Conservation (phyloP, 2,797 vertebrate genomes). For the Spatula clypeata region DNA sequence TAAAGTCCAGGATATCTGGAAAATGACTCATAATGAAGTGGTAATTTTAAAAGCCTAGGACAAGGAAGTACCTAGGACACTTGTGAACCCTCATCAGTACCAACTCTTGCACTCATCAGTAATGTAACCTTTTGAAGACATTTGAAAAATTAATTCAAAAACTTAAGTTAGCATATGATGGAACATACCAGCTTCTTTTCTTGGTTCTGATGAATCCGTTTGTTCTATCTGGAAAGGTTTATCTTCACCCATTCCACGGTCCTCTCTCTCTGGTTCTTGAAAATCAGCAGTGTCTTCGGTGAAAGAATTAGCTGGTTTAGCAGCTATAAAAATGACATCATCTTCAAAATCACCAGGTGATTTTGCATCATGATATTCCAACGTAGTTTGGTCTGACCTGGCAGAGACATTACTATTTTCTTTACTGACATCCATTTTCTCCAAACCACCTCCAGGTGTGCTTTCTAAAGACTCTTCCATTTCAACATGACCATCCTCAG, state of each 20-base stretch:
- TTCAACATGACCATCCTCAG: conserved; percentile 38
- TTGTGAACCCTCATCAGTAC: neutral
- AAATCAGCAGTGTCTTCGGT: conserved; percentile 25
- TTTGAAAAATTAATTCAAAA: neutral
- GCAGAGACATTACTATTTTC: conserved; percentile 84
- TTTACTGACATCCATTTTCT: conserved; percentile 79
- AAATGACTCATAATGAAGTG: neutral
- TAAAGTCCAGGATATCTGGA: neutral
- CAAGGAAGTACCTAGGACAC: neutral
- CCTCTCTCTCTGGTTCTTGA: neutral
- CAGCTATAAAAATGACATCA: conserved; percentile 74
- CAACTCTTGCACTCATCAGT: neutral
- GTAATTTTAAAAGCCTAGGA: neutral
- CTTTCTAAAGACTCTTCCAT: conserved; percentile 41
- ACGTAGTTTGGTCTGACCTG: conserved; percentile 87
- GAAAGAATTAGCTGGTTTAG: conserved; percentile 56
- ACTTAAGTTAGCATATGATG: neutral
- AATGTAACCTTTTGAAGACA: neutral
- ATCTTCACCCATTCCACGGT: neutral
- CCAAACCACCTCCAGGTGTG: conserved; percentile 9
- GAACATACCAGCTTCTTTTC: conserved; percentile 65
- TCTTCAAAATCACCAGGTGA: conserved; percentile 81
- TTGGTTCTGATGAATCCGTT: neutral
- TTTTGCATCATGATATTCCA: conserved; percentile 90
- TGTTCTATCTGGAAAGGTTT: conserved; percentile 3